Base-by-base conservation (phyloP, 2,888 invertebrate species). In the Agrotis segetum region DNA sequence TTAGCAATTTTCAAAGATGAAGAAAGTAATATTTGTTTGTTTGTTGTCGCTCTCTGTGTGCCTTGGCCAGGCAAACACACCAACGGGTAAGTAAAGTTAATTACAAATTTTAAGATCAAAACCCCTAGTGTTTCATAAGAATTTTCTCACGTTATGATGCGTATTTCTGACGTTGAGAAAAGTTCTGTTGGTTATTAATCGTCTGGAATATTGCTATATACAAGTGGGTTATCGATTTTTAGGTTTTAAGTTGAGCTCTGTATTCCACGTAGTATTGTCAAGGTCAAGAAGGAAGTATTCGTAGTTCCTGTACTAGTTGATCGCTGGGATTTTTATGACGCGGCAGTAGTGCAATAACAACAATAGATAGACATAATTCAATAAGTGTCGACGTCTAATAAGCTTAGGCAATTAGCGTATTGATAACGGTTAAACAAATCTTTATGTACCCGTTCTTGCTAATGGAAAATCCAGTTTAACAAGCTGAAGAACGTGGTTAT, bases 11-110 rank as follows among this genome's bases (percentile, higher is more conserved):
- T 75, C 70, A 62, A 85, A 74, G 76, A 95, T 95, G 95, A 93
- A 94, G 88, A 91, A 89, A 89, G 89, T 93, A 76, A 88, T 92
- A 85, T 89, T 95, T 85, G 86, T 95, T 81, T 93, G 93, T 88
- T 89, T 95, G 71, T 82, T 95, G 65, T 91, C 94, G 52, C 77
- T 95, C 14, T 91, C 93, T 58, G 79, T 91, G 79, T 91, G 94
- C 83, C 81, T 93, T 67, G 91, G 92, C 85, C 84, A 86, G 70
- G 85, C 90, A 67, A 79, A 82, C 69, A 75, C 85, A 29, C 53
- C 78, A 59, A 66, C 83, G 85, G 91, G 95, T 95, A 90, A 87
- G 88, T 73, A 71, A 83, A 74, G 46, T 75, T 80, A 79, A 82
- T 72, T 82, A 75, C 34, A 72, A 40, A 65, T 74, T 65, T 52